phyloP scores from a whole-genome alignment of 2,888 invertebrate genomes.

The Hetaerina titia region DNA sequence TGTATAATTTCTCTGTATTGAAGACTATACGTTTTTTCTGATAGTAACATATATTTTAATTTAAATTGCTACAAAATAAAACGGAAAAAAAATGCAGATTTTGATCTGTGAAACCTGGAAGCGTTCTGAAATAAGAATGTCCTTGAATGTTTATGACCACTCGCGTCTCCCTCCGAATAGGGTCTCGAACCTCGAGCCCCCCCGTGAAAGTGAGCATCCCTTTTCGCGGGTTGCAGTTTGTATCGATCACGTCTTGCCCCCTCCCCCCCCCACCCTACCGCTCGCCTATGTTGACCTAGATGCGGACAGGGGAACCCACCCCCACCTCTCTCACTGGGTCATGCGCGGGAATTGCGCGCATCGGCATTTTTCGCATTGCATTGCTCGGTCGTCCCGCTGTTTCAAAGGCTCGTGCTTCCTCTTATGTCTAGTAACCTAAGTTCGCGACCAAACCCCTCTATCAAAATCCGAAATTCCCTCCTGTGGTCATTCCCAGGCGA shows the following conservation, averaged over 20 bases:
- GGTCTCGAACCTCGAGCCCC: not conserved
- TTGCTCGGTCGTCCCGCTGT: not conserved
- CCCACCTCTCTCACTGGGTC: not conserved
- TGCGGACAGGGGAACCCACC: not conserved
- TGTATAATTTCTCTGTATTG: too few species aligned
- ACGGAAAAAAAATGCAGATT: too few species aligned
- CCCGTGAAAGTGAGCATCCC: slow-evolving; percentile 2
- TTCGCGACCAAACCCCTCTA: too few species aligned
- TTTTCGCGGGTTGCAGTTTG: not conserved
- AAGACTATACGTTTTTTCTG: too few species aligned
- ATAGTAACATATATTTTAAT: too few species aligned
- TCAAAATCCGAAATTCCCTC: too few species aligned
- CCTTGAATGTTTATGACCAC: too few species aligned
- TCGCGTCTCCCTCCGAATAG: not conserved
- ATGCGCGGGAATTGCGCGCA: not conserved
- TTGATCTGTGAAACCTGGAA: too few species aligned
- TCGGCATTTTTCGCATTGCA: not conserved
- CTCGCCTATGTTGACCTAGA: slow-evolving; percentile 32
- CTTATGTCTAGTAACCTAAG: too few species aligned
- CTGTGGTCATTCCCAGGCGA: too few species aligned
- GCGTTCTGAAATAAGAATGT: too few species aligned
- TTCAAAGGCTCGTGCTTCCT: not conserved
- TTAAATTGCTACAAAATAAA: too few species aligned
- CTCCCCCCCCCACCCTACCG: not conserved
- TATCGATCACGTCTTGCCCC: not conserved